Conservation (phyloP, 1,140 invertebrate species). For the Trichomalopsis sarcophagae region DNA sequence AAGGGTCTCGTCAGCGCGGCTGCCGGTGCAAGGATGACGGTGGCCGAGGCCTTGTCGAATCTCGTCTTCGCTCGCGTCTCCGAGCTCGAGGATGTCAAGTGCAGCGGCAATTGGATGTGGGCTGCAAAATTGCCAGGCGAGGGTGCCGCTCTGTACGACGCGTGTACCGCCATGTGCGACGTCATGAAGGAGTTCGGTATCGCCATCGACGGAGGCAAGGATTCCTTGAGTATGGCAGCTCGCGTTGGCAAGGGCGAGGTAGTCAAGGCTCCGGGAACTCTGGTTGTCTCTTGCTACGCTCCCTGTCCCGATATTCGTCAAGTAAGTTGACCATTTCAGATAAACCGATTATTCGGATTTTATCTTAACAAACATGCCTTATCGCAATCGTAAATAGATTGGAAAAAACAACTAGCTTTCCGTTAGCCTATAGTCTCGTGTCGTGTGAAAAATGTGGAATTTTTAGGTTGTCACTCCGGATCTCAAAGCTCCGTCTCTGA, state of each 20-base stretch:
- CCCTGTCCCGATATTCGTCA: slow-evolving; percentile 91
- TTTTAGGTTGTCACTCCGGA: slow-evolving; percentile 86
- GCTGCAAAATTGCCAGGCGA: slow-evolving; percentile 94
- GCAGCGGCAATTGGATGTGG: slow-evolving; percentile 99
- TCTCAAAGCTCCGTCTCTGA: slow-evolving; percentile 82
- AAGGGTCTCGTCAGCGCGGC: slow-evolving; percentile 90
- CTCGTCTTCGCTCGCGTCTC: slow-evolving; percentile 94
- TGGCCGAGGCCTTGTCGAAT: slow-evolving; percentile 96
- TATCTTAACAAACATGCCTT: not conserved
- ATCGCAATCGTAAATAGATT: too few species aligned
- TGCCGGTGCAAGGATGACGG: slow-evolving; percentile 93
- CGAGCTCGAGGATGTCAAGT: slow-evolving; percentile 92
- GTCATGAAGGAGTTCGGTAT: slow-evolving; percentile 92
- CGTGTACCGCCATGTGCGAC: slow-evolving; percentile 91
- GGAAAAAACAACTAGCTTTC: too few species aligned
- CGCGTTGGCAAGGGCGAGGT: slow-evolving; percentile 80
- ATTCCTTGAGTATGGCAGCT: slow-evolving; percentile 98
- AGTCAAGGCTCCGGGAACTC: slow-evolving; percentile 93
- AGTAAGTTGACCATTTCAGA: slow-evolving; percentile 62
- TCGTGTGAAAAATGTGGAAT: not conserved
- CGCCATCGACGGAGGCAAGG: slow-evolving; percentile 98
- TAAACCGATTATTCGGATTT: slow-evolving; percentile 20
- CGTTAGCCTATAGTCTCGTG: too few species aligned
- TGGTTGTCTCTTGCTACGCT: slow-evolving; percentile 96
- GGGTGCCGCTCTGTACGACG: slow-evolving; percentile 89